Base-by-base conservation (phyloP, 2,888 invertebrate species). In the Polydrusus cervinus region DNA sequence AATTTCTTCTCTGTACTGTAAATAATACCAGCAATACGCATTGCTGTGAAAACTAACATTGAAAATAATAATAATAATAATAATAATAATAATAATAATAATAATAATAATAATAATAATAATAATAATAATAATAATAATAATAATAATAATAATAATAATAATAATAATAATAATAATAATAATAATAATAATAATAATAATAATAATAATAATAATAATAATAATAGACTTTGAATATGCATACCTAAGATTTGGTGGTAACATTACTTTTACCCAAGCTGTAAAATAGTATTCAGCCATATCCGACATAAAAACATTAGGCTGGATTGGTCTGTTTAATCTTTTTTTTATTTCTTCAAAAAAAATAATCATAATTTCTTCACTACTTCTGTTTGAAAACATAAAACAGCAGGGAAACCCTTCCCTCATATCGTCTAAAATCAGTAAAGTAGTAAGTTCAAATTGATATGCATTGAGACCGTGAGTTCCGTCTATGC, bases 281-380 rank as follows among this genome's bases (percentile, higher is more conserved):
- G 76, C 75, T 71, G 65, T 69, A 69, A 55, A 79, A 70, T 62
- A 79, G 10, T 62, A 18, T 14, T 62, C 34, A 38, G 45, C 73
- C 45, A 75, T 53, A 53, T 78, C 78, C 51, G 77, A 71, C 73
- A 78, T 78, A 61, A 78, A 79, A 43, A 71, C 38, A 43, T 75
- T 76, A 11, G 72, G 67, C 1, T 10, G 10, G n/a, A 78, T 57
- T 76, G 25, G 9, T 14, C 51, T 45, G 47, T 34, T 53, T 47
- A 25, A 20, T 45, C 72, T 34, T 34, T 60, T 20, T 60, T 61
- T 67, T 16, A 61, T 49, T 16, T 16, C 8, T 13, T 11, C 9
- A 43, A 62, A 74, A 55, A 74, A 74, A n/a, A 64, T 38, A 16
- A 5, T 67, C 40, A 72, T 25, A 13, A 75, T 47, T 43, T 45